phyloP scores from a whole-genome alignment of 2,888 invertebrate species.

The Rhabditoides inermis region DNA sequence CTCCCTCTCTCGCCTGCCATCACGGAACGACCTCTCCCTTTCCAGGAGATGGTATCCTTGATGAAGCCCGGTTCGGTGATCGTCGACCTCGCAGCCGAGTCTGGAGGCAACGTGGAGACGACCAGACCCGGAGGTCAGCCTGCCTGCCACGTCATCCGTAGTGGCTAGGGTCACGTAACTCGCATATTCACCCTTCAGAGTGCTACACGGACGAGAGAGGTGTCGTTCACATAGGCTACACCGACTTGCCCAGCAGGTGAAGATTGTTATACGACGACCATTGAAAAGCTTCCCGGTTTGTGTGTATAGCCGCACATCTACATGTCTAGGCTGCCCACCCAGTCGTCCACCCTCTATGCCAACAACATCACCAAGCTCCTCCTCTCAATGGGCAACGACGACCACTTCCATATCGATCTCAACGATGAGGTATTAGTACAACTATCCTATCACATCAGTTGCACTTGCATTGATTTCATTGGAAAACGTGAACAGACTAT shows the following conservation, averaged over 20 bases:
- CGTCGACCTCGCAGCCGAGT: slow-evolving; percentile 79
- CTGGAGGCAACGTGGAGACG: slow-evolving; percentile 65
- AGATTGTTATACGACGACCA: background rate
- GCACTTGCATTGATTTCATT: too few species aligned
- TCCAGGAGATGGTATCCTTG: slow-evolving; percentile 66
- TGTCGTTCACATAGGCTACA: slow-evolving; percentile 75
- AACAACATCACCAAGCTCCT: slow-evolving; percentile 82
- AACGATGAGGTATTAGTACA: slow-evolving; percentile 81
- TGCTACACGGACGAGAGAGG: slow-evolving; percentile 69
- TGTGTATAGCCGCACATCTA: background rate
- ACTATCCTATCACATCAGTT: too few species aligned
- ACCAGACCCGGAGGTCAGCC: slow-evolving; percentile 29
- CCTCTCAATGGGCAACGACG: slow-evolving; percentile 71
- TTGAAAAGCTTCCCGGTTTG: background rate
- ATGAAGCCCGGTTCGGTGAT: slow-evolving; percentile 83
- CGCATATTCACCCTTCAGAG: too few species aligned
- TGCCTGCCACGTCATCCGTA: too few species aligned
- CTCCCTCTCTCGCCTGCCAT: background rate
- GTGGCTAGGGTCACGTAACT: too few species aligned
- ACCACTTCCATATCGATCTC: slow-evolving; percentile 71
- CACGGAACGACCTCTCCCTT: background rate
- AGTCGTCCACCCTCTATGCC: slow-evolving; percentile 77
- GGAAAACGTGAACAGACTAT: background rate
- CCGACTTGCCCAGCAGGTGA: slow-evolving; percentile 67
- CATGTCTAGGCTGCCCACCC: slow-evolving; percentile 67